Conservation (phyloP, 2,797 vertebrate species). For the Chelidonichthys spinosus region DNA sequence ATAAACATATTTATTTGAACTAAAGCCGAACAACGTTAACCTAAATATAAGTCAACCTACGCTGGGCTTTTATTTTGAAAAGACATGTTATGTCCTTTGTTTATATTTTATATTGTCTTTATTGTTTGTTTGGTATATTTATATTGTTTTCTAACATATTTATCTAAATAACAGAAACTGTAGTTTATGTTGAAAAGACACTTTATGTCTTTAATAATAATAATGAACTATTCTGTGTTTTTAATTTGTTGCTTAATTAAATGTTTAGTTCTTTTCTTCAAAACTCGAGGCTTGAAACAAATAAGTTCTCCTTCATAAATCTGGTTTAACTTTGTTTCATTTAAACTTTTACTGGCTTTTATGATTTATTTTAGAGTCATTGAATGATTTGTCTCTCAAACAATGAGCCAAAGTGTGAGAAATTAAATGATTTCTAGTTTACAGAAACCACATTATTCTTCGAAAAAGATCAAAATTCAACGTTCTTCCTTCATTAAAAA, state of each 20-base stretch:
- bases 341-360: background rate
- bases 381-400: background rate
- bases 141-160: too few species aligned
- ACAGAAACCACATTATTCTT: slow-evolving; percentile 3
- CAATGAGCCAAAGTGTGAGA: slow-evolving; percentile 8
- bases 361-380: background rate
- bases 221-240: background rate
- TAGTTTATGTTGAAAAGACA: background rate
- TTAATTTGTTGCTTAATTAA: background rate
- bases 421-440: slow-evolving; percentile 15
- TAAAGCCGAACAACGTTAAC: too few species aligned
- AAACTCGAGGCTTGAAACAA: background rate
- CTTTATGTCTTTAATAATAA: too few species aligned
- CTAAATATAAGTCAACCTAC: too few species aligned
- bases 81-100: too few species aligned
- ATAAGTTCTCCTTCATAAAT: background rate
- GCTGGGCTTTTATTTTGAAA: too few species aligned
- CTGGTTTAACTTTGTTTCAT: background rate
- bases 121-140: too few species aligned
- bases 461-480: slow-evolving; percentile 2
- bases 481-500: slow-evolving; percentile 7
- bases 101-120: too few species aligned
- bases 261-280: too few species aligned
- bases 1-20: too few species aligned
- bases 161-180: too few species aligned